A percentile compares a stretch with the other conserved stretches of the same genome.
Evolutionary conservation across 2,888 invertebrate species (phyloP).

Genomic region (Temnothorax rugatulus): DNA sequence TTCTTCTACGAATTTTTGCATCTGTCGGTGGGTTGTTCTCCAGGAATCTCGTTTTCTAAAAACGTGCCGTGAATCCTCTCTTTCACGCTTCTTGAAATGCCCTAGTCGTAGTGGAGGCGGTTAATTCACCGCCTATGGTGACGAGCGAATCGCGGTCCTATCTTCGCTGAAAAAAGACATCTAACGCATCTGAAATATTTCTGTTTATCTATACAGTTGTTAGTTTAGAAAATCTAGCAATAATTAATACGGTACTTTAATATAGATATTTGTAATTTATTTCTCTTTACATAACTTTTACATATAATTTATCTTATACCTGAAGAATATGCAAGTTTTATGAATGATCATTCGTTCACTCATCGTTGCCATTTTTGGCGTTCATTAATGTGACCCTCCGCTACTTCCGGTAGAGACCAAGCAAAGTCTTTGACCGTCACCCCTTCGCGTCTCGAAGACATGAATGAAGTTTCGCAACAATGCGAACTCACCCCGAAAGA

Average conservation of each 20-base stretch:
- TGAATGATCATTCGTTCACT: constrained; percentile 19
- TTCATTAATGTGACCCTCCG: constrained; percentile 32
- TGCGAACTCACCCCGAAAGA: constrained; percentile 73
- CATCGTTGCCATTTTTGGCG: constrained; percentile 23
- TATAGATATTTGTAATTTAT: background rate
- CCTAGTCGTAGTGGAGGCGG: constrained; percentile 31
- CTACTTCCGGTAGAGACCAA: constrained; percentile 63
- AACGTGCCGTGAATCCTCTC: constrained; percentile 75
- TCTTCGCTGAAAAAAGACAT: constrained; percentile 2
- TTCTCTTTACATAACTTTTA: background rate
- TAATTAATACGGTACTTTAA: background rate
- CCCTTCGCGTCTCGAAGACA: constrained; percentile 60
- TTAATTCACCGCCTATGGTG: constrained; percentile 27
- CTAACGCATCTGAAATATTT: background rate
- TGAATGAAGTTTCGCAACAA: constrained; percentile 77
- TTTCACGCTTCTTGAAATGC: constrained; percentile 68
- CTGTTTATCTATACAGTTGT: background rate
- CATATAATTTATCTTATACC: background rate
- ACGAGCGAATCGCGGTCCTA: constrained; percentile 61
- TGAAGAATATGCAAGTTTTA: constrained; percentile 6
- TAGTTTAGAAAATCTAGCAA: background rate
- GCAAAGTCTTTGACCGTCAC: constrained; percentile 66
- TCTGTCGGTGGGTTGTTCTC: constrained; percentile 83
- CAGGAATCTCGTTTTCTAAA: constrained; percentile 80
- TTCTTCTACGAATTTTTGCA: constrained; percentile 84